These are phyloP conservation scores for Epinephelus lanceolatus DNA, from an alignment of 2,113 vertebrate genomes.

Conservation along the genomic window DNA sequence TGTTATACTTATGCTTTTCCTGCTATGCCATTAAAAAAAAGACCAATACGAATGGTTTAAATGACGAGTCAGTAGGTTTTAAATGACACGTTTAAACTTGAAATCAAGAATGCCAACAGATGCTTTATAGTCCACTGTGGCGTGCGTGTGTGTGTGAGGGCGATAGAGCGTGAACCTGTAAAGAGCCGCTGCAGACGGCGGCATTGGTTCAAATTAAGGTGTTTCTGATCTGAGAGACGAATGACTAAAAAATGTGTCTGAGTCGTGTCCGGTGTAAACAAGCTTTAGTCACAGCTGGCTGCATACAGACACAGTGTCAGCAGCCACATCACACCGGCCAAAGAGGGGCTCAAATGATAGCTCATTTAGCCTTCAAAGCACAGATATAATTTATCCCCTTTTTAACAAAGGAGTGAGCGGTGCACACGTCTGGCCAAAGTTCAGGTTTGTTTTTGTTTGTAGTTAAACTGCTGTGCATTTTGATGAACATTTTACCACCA, in stretches of 20 bases:
- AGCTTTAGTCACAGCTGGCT: constrained; percentile 50
- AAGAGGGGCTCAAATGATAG: constrained; percentile 36
- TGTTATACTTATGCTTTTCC: constrained; percentile 17
- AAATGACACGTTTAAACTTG: constrained; percentile 15
- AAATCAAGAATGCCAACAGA: constrained; percentile 5
- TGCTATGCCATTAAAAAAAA: constrained; percentile 2
- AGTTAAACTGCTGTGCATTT: constrained; percentile 9
- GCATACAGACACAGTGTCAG: constrained; percentile 18
- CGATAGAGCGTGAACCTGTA: constrained; percentile 8
- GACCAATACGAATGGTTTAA: constrained; percentile 11
- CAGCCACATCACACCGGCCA: constrained; percentile 33
- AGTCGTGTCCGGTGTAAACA: constrained; percentile 45
- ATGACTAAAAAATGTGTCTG: constrained; percentile 42
- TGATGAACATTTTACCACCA: background rate
- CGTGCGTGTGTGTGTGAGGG: background rate
- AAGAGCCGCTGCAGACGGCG: background rate
- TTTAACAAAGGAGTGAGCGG: constrained; percentile 9
- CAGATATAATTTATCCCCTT: background rate
- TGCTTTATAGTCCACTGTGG: constrained; percentile 4
- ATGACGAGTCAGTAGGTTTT: background rate
- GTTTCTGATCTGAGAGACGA: constrained; percentile 22
- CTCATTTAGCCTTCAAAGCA: constrained; percentile 24
- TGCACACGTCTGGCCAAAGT: background rate
- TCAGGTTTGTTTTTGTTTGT: constrained; percentile 27
- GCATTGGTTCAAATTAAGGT: constrained; percentile 17